phyloP scores from a whole-genome alignment of 2,888 invertebrate species.

The Stenodema calcarata region DNA sequence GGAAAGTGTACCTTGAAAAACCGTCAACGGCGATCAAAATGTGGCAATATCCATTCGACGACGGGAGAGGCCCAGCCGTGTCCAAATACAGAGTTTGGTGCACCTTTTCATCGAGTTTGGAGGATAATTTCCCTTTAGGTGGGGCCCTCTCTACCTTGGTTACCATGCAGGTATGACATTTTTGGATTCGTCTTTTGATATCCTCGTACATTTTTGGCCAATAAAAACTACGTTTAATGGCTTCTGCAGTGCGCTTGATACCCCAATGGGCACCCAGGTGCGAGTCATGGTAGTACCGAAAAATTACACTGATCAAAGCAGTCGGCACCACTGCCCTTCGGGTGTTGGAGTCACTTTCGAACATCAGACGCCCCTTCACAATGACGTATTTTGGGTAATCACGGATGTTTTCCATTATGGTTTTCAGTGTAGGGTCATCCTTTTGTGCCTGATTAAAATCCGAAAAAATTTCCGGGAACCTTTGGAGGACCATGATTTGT shows the following conservation, averaged over 20 bases:
- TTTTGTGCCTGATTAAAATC: slow-evolving; percentile 31
- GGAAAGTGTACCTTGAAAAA: neutral
- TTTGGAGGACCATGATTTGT: neutral
- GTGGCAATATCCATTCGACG: neutral
- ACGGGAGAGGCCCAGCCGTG: neutral
- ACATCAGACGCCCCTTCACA: neutral
- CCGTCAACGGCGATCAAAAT: neutral
- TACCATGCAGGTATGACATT: too few relatives aligned
- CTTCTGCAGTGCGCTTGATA: neutral
- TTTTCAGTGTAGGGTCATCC: too few relatives aligned
- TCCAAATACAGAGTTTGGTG: neutral
- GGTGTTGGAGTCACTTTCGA: neutral
- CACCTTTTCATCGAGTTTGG: neutral
- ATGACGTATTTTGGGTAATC: neutral
- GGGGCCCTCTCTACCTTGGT: neutral
- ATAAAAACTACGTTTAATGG: neutral
- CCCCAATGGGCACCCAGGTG: too few relatives aligned
- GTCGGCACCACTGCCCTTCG: neutral
- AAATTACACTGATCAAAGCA: too few relatives aligned
- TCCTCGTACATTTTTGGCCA: slow-evolving; percentile 19
- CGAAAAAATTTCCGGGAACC: slow-evolving; percentile 25
- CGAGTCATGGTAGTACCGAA: too few relatives aligned
- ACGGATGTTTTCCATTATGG: too few relatives aligned
- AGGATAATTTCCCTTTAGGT: slow-evolving; percentile 9
- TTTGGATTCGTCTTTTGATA: slow-evolving; percentile 4